phyloP scores from a whole-genome alignment of 2,888 invertebrate genomes.

The Aphrophora alni region DNA sequence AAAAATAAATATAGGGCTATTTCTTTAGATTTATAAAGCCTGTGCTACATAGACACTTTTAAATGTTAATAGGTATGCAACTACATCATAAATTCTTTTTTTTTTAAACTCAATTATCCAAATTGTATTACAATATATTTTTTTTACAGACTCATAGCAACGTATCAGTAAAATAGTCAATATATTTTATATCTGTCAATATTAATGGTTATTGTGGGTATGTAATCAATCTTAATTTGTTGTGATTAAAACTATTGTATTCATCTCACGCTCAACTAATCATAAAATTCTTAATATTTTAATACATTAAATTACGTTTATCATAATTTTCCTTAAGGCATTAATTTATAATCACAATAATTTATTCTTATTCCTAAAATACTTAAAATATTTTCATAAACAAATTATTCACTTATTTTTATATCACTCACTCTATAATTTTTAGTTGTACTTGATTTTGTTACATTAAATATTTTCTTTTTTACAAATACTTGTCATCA shows the following conservation, averaged over 20 bases:
- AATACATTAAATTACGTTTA: not conserved
- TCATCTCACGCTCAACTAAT: not conserved
- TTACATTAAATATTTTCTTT: not conserved
- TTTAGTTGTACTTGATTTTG: not conserved
- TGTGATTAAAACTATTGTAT: not conserved
- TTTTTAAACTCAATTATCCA: too few relatives aligned
- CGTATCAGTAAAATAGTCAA: not conserved
- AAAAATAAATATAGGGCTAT: too few relatives aligned
- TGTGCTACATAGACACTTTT: too few relatives aligned
- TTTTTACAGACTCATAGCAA: too few relatives aligned
- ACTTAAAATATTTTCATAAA: conserved; percentile 13
- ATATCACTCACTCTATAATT: not conserved
- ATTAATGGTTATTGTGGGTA: not conserved
- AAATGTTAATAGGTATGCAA: too few relatives aligned
- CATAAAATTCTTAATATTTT: not conserved
- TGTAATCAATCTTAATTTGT: not conserved
- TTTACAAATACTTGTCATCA: not conserved
- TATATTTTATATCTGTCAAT: not conserved
- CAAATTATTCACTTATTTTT: not conserved
- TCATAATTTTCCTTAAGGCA: conserved; percentile 19
- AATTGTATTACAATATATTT: too few relatives aligned
- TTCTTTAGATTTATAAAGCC: too few relatives aligned
- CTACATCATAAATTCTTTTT: too few relatives aligned
- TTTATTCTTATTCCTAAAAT: conserved; percentile 26
- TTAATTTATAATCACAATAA: conserved; percentile 29